Conservation (phyloP, 2,888 invertebrate species). For the Melinaea marsaeus region DNA sequence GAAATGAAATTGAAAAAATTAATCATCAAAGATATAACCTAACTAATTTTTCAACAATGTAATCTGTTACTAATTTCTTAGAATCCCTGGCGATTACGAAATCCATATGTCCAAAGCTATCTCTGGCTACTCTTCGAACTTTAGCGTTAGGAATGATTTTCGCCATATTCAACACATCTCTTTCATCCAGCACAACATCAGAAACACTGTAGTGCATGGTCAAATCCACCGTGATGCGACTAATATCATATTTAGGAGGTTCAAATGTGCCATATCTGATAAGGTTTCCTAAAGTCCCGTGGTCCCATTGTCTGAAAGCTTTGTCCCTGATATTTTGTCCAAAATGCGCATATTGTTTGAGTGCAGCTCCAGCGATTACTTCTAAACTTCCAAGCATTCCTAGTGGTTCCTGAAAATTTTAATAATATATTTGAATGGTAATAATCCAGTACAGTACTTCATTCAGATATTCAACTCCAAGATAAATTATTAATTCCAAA, state of each 20-base stretch:
- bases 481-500: too few species aligned
- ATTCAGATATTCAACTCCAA: constrained; percentile 1
- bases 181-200: constrained; percentile 34
- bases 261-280: constrained; percentile 27
- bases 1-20: neutral
- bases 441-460: too few species aligned
- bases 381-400: constrained; percentile 13
- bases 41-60: constrained; percentile 31
- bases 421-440: neutral
- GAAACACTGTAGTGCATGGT: constrained; percentile 35
- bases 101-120: constrained; percentile 34
- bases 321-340: constrained; percentile 38
- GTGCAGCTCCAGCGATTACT: constrained; percentile 32
- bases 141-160: constrained; percentile 30
- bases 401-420: constrained; percentile 2
- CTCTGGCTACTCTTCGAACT: constrained; percentile 31
- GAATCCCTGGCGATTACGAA: constrained; percentile 32
- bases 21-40: constrained; percentile 9
- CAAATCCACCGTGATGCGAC: constrained; percentile 29
- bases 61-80: constrained; percentile 32
- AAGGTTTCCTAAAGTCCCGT: constrained; percentile 31
- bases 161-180: constrained; percentile 37
- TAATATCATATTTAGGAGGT: constrained; percentile 35
- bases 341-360: constrained; percentile 39
- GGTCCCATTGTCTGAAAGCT: constrained; percentile 36